Evolutionary conservation across 2,888 invertebrate genomes (phyloP).

Genomic region (Hesperia comma): DNA sequence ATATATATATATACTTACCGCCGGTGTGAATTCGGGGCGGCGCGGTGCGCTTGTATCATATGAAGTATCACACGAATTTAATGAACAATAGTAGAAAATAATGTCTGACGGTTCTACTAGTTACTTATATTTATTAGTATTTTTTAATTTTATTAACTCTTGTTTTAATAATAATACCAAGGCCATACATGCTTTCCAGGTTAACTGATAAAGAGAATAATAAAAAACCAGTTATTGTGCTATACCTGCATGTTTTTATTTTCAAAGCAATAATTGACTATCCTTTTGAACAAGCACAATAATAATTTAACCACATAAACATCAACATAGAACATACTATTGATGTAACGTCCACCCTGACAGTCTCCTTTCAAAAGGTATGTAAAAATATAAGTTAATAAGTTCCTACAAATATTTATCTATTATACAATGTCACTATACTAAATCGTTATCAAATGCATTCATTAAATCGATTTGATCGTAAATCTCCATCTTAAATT

Average conservation of each 20-base stretch:
- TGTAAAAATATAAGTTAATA: slow-evolving; percentile 42
- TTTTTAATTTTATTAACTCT: too few relatives aligned
- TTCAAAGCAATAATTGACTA: slow-evolving; percentile 40
- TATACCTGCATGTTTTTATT: slow-evolving; percentile 27
- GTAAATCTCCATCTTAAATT: slow-evolving; percentile 41
- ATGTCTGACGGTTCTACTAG: too few relatives aligned
- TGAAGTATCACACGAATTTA: too few relatives aligned
- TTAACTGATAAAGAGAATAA: background rate
- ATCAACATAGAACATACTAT: slow-evolving; percentile 39
- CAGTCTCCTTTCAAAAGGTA: slow-evolving; percentile 43
- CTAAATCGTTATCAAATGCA: slow-evolving; percentile 32
- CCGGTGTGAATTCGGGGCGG: too few relatives aligned
- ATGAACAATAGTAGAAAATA: too few relatives aligned
- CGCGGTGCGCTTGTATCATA: too few relatives aligned
- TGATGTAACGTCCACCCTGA: background rate
- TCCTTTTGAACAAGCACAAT: slow-evolving; percentile 48
- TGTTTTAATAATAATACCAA: too few relatives aligned
- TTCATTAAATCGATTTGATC: slow-evolving; percentile 24
- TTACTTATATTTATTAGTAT: too few relatives aligned
- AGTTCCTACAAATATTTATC: slow-evolving; percentile 39
- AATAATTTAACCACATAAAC: slow-evolving; percentile 48
- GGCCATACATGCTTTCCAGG: background rate
- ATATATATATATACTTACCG: too few relatives aligned
- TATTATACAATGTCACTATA: slow-evolving; percentile 39
- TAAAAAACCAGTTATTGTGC: slow-evolving; percentile 2